These are phyloP conservation scores for Torymus texanus DNA, from an alignment of 2,888 invertebrate species.

Conservation along the genomic window DNA sequence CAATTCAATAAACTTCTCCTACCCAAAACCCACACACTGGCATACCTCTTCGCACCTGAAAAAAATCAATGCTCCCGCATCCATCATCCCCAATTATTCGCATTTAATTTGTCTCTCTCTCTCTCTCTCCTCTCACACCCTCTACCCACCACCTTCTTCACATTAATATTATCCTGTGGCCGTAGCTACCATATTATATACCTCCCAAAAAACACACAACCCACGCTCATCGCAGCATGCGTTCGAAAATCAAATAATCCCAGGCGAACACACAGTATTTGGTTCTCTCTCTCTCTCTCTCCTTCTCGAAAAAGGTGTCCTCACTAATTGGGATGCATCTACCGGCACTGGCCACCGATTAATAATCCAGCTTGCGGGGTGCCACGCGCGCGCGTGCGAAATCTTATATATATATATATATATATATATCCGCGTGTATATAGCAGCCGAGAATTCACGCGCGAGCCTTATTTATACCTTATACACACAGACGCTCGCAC, in stretches of 20 bases:
- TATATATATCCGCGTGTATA: neutral
- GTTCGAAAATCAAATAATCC: neutral
- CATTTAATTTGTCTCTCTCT: slow-evolving; percentile 44
- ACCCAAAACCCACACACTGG: neutral
- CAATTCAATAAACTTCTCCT: neutral
- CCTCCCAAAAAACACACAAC: slow-evolving; percentile 17
- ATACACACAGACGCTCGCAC: no score
- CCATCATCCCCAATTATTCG: slow-evolving; percentile 46
- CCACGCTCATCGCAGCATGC: neutral
- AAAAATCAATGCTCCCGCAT: slow-evolving; percentile 29
- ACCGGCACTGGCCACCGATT: slow-evolving; percentile 19
- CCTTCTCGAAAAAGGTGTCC: slow-evolving; percentile 13
- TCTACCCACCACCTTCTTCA: no score
- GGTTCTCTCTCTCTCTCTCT: no score
- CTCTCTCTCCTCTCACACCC: neutral
- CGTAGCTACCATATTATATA: neutral
- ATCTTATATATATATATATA: slow-evolving; percentile 1
- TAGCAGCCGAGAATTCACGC: neutral
- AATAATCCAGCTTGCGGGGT: slow-evolving; percentile 15
- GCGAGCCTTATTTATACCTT: no score
- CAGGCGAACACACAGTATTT: neutral
- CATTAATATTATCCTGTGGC: no score
- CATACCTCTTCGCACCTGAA: neutral
- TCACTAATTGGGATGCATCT: slow-evolving; percentile 47
- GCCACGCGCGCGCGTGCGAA: slow-evolving; percentile 10